These are phyloP conservation scores for Panthera uncia DNA, from an alignment of 2,113 vertebrate species.

Conservation along the genomic window DNA sequence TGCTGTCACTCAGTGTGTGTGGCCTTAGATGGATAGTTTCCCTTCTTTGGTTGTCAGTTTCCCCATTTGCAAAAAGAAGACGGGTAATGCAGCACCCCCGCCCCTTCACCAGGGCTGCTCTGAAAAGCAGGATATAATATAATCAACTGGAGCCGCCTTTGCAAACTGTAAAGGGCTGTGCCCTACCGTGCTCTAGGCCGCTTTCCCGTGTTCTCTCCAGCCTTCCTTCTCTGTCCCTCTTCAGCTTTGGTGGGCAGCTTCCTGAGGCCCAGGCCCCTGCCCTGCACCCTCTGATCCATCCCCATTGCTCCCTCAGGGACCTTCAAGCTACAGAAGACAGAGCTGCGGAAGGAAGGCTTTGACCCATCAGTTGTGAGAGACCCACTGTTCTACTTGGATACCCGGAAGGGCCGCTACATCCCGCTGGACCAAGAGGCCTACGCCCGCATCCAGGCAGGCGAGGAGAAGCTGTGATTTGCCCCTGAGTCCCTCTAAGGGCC, in stretches of 20 bases:
- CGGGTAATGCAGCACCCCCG: rapidly evolving
- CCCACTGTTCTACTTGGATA: constrained; percentile 93
- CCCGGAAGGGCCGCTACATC: constrained; percentile 89
- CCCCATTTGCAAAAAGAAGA: not conserved
- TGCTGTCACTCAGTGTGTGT: not conserved
- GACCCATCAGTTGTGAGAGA: constrained; percentile 89
- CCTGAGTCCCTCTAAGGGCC: constrained; percentile 23
- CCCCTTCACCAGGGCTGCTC: not conserved
- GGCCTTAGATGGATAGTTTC: not conserved
- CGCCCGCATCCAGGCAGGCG: constrained; percentile 89
- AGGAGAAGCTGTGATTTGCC: constrained; percentile 89
- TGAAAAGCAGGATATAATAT: not conserved
- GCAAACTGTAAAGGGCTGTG: not conserved
- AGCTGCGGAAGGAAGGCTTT: constrained; percentile 93
- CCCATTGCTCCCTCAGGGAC: constrained; percentile 86
- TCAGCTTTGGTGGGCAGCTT: not conserved
- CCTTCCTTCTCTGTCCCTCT: not conserved
- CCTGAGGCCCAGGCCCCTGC: not conserved
- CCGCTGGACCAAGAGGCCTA: constrained; percentile 87
- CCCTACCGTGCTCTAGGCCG: not conserved
- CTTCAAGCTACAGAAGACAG: constrained; percentile 97
- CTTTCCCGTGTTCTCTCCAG: too few species aligned
- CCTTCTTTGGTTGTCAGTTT: not conserved
- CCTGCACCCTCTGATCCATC: not conserved
- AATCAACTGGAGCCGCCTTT: not conserved